A percentile compares a stretch with the other conserved stretches of the same genome.
These are phyloP conservation scores for Irena cyanogastra DNA, from an alignment of 2,113 vertebrate genomes.

Conservation along the genomic window DNA sequence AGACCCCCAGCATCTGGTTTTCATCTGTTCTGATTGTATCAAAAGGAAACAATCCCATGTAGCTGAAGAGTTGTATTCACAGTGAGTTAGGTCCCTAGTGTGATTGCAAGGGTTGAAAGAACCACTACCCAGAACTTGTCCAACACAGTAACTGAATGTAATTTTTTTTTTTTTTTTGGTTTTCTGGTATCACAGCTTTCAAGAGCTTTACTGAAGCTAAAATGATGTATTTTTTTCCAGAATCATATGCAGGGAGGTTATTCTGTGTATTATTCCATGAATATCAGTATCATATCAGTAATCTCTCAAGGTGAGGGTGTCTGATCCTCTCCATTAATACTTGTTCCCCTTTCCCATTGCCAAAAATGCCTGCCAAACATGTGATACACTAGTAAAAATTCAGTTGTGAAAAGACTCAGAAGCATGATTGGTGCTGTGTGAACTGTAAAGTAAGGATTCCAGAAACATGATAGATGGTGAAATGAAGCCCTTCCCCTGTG, in stretches of 20 bases:
- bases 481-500: constrained; percentile 47
- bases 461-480: constrained; percentile 62
- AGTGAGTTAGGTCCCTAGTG: background rate
- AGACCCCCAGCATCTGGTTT: constrained; percentile 46
- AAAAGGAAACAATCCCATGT: constrained; percentile 42
- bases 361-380: constrained; percentile 19
- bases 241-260: background rate
- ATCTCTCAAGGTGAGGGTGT: background rate
- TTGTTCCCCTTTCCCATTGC: constrained; percentile 1
- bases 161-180: background rate
- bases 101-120: constrained; percentile 27
- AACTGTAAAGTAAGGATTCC: constrained; percentile 42
- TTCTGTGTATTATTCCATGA: background rate
- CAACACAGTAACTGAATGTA: background rate
- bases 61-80: constrained; percentile 31
- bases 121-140: background rate
- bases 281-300: background rate
- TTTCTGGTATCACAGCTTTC: background rate
- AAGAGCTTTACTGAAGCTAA: background rate
- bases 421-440: constrained; percentile 31
- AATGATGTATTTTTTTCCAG: background rate
- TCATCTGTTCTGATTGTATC: constrained; percentile 46
- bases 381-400: constrained; percentile 25
- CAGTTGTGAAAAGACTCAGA: constrained; percentile 29
- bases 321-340: background rate